Percentiles rank a stretch among this genome's conserved stretches.
phyloP scores from a whole-genome alignment of 1,140 invertebrate species.

The Neomicropteryx cornuta region DNA sequence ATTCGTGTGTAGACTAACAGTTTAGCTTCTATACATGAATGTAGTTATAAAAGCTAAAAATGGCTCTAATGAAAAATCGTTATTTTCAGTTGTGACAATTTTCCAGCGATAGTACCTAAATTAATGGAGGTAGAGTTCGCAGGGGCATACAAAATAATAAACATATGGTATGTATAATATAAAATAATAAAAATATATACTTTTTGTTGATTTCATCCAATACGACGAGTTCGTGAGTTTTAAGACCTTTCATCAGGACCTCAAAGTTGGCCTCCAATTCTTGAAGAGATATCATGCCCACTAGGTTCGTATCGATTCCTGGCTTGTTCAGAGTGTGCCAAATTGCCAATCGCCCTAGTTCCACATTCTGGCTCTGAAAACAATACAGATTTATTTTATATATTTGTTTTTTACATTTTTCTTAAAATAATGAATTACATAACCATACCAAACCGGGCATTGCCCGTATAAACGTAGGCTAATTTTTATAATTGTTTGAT shows the following conservation, averaged over 20 bases:
- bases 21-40: too few species aligned
- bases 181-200: conserved; percentile 48
- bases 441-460: not conserved
- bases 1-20: too few species aligned
- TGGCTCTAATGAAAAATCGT: too few species aligned
- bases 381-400: not conserved
- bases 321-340: conserved; percentile 47
- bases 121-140: too few species aligned
- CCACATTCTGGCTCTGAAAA: conserved; percentile 45
- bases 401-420: not conserved
- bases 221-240: conserved; percentile 44
- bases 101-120: too few species aligned
- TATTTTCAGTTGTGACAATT: too few species aligned
- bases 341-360: conserved; percentile 60
- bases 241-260: conserved; percentile 46
- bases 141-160: too few species aligned
- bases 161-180: too few species aligned
- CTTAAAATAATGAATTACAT: not conserved
- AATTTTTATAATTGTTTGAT: not conserved
- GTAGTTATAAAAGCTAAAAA: too few species aligned
- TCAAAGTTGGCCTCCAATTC: conserved; percentile 52
- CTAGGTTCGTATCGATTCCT: conserved; percentile 49
- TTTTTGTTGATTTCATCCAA: conserved; percentile 47
- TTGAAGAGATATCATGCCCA: conserved; percentile 54
- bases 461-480: not conserved